A percentile compares a stretch with the other conserved stretches of the same genome.
Conservation (phyloP, 2,888 invertebrate species). For the Epinotia demarniana region DNA sequence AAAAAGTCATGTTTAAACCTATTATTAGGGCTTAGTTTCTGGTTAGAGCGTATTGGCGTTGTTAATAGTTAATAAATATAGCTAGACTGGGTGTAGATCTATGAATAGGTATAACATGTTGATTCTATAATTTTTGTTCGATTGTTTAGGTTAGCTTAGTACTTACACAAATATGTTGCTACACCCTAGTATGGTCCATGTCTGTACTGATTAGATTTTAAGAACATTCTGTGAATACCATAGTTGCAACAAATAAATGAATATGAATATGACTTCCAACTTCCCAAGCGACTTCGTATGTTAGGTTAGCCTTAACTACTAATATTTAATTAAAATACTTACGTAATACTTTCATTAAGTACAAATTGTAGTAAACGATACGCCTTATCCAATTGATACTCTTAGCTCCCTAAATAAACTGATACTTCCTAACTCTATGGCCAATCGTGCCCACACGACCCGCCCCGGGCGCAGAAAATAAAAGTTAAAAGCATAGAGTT, state of each 20-base stretch:
- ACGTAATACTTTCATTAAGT: neutral
- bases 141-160: too few relatives aligned
- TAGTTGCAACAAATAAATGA: too few relatives aligned
- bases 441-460: conserved; percentile 68
- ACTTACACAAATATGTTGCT: too few relatives aligned
- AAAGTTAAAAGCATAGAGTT: conserved; percentile 72
- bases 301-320: neutral
- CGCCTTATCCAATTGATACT: neutral
- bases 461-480: conserved; percentile 78
- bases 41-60: neutral
- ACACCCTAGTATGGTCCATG: too few relatives aligned
- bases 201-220: too few relatives aligned
- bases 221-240: too few relatives aligned
- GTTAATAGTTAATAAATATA: neutral
- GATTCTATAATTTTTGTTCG: too few relatives aligned
- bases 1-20: neutral
- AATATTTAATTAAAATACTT: neutral
- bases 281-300: neutral
- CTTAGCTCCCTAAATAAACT: neutral
- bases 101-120: too few relatives aligned
- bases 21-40: neutral
- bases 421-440: conserved; percentile 53
- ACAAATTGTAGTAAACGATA: neutral
- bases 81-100: too few relatives aligned
- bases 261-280: too few relatives aligned